A percentile compares a stretch with the other conserved stretches of the same genome.
Evolutionary conservation across 2,888 invertebrate genomes (phyloP).

Genomic region (Cheilosia variabilis): DNA sequence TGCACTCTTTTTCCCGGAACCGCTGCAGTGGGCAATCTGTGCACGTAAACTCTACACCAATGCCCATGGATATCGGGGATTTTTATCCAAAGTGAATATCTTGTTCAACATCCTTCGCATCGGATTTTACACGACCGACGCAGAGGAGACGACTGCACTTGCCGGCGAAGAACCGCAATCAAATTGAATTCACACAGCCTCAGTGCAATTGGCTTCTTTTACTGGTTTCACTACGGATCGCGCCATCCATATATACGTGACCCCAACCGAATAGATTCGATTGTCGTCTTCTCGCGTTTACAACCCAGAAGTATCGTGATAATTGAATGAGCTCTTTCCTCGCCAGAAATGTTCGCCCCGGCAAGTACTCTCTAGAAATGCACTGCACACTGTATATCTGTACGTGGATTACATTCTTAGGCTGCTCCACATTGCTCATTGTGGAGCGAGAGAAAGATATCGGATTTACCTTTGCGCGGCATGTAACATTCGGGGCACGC

Average conservation of each 20-base stretch:
- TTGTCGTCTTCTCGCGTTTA: constrained; percentile 62
- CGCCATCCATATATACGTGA: constrained; percentile 50
- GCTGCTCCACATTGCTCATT: constrained; percentile 65
- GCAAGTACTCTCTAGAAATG: constrained; percentile 11
- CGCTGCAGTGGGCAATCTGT: not conserved
- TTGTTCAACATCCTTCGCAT: constrained; percentile 69
- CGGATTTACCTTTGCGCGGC: not conserved
- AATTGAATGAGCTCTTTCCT: constrained; percentile 64
- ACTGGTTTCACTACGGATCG: constrained; percentile 12
- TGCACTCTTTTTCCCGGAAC: constrained; percentile 37
- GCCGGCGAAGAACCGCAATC: constrained; percentile 42
- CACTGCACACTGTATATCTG: constrained; percentile 12
- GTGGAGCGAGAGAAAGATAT: constrained; percentile 18
- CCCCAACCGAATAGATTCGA: constrained; percentile 70
- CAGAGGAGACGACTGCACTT: constrained; percentile 11
- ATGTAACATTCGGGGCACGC: constrained; percentile 24
- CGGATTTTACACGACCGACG: constrained; percentile 55
- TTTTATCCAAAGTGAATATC: constrained; percentile 67
- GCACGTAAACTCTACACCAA: constrained; percentile 32
- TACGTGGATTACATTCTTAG: constrained; percentile 59
- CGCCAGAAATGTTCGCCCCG: constrained; percentile 9
- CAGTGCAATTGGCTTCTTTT: constrained; percentile 16
- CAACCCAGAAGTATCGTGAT: constrained; percentile 56
- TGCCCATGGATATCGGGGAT: constrained; percentile 47
- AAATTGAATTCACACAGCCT: constrained; percentile 49